Evolutionary conservation across 2,113 vertebrate species (phyloP), one percentile per base, ranked within the genome.

Genomic region (Phoenicopterus ruber): DNA sequence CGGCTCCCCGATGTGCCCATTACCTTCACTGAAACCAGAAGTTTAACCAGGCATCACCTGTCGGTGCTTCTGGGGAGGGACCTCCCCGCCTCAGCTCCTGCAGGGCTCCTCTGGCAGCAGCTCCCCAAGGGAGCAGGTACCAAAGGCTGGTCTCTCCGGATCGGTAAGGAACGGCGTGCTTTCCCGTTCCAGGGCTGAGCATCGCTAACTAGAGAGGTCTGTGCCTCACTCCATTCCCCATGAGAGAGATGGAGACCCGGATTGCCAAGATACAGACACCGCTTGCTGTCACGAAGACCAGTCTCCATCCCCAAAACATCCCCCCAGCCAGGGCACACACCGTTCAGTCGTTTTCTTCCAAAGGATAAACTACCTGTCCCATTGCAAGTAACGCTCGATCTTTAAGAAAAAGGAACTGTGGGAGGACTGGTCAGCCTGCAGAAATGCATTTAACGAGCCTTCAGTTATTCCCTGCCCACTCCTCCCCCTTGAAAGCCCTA

Each of bases 381-480:
- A 5, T 16, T 52, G 54, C 54, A 58, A 86, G 79, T 24, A 54
- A 59, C 36, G 78, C 61, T 61, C 63, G 82, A 81, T 91, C 70
- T 49, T 15, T 21, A 40, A 17, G 59, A 20, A 46, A 62, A 71
- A 49, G 47, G 54, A 78, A 42, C 44, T 7, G 79, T 26, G 46
- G 86, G 82, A 57, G n/a, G 90, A 89, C 80, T 77, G 89, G 94
- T 79, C 98, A 96, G 93, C 83, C 73, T 40, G 72, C 82, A 86
- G 86, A 83, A 58, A 66, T 17, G 40, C 63, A 44, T 81, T 74
- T 96, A 96, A 94, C 73, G 96, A 98, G 94, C 93, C 83, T 86
- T 58, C 85, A 21, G 25, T 78, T 90, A 86, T 59, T 91, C 87
- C 86, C 78, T 59, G 94, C 88, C 74, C 73, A 72, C 88, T 76